phyloP scores from a whole-genome alignment of 2,797 vertebrate species.

The Pantherophis alleghaniensis region DNA sequence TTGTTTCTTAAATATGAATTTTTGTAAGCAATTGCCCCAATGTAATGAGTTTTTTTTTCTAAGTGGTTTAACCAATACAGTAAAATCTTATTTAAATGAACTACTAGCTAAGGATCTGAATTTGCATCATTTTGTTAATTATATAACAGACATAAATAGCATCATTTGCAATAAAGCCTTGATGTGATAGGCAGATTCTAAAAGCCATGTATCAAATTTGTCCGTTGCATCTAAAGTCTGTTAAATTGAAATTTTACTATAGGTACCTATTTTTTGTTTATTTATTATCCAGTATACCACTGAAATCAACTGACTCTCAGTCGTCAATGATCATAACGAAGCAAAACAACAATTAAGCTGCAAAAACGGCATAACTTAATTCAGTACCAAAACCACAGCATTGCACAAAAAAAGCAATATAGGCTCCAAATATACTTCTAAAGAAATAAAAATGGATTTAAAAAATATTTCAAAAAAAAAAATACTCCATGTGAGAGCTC shows the following conservation, averaged over 20 bases:
- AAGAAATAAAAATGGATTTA: neutral
- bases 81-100: neutral
- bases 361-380: neutral
- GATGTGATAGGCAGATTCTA: neutral
- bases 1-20: neutral
- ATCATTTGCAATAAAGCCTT: neutral
- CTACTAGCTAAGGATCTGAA: neutral
- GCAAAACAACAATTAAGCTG: neutral
- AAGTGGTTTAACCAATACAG: neutral
- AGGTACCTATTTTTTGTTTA: neutral
- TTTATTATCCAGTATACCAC: neutral
- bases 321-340: neutral
- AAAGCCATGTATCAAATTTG: neutral
- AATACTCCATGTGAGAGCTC: neutral
- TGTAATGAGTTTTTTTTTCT: neutral
- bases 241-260: neutral
- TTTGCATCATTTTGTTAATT: neutral
- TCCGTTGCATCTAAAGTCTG: neutral
- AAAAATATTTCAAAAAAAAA: neutral
- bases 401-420: neutral
- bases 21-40: neutral
- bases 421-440: neutral
- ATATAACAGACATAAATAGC: neutral
- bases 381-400: neutral
- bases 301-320: neutral